Evolutionary conservation across 2,113 vertebrate species (phyloP).

Genomic region (Engystomops pustulosus): DNA sequence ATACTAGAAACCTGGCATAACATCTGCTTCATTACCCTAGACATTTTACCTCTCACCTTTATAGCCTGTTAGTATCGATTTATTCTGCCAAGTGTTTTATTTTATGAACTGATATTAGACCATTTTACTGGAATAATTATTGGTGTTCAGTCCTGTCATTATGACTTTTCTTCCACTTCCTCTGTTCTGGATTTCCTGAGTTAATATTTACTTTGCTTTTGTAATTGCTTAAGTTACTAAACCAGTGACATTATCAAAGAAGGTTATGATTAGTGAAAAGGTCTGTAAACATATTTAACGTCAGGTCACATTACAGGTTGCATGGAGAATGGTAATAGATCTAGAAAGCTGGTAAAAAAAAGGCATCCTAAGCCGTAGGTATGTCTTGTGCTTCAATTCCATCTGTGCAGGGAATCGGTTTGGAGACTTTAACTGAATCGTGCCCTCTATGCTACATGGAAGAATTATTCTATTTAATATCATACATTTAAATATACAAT

Average conservation of each 20-base stretch:
- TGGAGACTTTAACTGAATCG: background rate
- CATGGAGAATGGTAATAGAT: conserved; percentile 29
- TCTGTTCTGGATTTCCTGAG: conserved; percentile 13
- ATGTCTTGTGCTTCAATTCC: conserved; percentile 18
- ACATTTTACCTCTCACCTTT: background rate
- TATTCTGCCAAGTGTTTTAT: background rate
- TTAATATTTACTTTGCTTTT: conserved; percentile 39
- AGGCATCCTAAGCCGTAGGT: conserved; percentile 39
- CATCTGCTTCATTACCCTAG: background rate
- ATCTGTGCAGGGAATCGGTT: background rate
- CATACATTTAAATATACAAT: too few relatives aligned
- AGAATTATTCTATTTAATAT: background rate
- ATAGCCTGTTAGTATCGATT: background rate
- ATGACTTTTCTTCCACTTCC: background rate
- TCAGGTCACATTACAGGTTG: conserved; percentile 41
- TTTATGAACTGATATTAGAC: background rate
- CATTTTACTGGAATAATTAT: background rate
- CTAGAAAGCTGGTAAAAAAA: conserved; percentile 42
- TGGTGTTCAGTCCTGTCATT: background rate
- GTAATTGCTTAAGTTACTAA: conserved; percentile 27
- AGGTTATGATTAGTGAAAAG: conserved; percentile 48
- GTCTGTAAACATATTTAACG: conserved; percentile 51
- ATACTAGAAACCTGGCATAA: background rate
- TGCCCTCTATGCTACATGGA: background rate
- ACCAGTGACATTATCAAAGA: conserved; percentile 44